Base-by-base conservation (phyloP, 2,888 invertebrate genomes). In the Hartigia nigra region DNA sequence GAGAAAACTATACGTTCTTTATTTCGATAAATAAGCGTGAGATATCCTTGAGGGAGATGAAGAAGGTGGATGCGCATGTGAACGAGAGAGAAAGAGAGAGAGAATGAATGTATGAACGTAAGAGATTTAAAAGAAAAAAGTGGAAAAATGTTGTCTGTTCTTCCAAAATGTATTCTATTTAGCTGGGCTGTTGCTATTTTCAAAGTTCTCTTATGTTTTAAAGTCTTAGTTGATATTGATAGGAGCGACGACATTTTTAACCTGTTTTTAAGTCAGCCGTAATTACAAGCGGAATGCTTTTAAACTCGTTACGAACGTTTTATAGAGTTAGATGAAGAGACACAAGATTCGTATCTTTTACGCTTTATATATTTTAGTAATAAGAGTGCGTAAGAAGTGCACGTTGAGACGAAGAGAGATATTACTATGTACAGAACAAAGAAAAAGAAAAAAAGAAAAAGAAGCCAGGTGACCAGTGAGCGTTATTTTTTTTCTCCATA, bases 271-370 rank as follows among this genome's bases (percentile, higher is more conserved):
- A 23, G 55, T 55, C 55, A 23, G 55, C 55, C 55, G 55, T 55
- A 23, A 55, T 23, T 11, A 34, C 72, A 12, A n/a, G 72, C 72
- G 72, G 31, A 72, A 72, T 77, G 82, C 86, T 80, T 86, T 86
- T 85, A 84, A 84, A 84, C 84, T 86, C 83, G 83, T 85, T 84
- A 83, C 81, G 80, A 82, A 80, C 79, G 83, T 84, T 82, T 82
- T 82, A 84, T 82, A 82, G 77, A 14, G 31, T 72, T 31, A 72
- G 72, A 72, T 32, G 31, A 31, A 23, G 79, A 72, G 78, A 76
- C 79, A 78, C 76, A 76, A 82, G 77, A 74, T 79, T 76, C 78
- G 32, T 74, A 77, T 80, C 82, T 82, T 83, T 80, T 80, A 83
- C 70, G 76, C 74, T 79, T 80, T 78, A 76, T 37, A 75, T 72